A percentile compares a stretch with the other conserved stretches of the same genome.
Evolutionary conservation across 2,797 vertebrate species (phyloP).

Genomic region (Denticeps clupeoides): DNA sequence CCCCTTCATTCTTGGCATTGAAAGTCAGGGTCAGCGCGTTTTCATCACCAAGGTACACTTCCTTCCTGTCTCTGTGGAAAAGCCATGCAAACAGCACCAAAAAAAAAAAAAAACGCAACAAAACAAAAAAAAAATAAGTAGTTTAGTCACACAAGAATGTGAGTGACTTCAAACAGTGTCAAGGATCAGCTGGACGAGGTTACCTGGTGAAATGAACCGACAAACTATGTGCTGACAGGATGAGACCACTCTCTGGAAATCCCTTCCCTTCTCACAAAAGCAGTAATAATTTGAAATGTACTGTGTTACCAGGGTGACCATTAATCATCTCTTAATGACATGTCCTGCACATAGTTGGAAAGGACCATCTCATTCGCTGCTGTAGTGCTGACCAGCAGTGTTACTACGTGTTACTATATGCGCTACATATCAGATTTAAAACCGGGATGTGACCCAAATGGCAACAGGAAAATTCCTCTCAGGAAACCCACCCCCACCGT

Average conservation of each 20-base stretch:
- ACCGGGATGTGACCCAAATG: constrained; percentile 31
- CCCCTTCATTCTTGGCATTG: constrained; percentile 75
- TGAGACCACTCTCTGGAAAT: too few species aligned
- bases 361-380: neutral
- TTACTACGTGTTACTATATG: constrained; percentile 24
- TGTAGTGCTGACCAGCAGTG: too few species aligned
- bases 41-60: constrained; percentile 76
- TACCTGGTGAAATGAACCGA: too few species aligned
- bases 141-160: neutral
- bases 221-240: too few species aligned
- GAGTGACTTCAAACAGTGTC: constrained; percentile 1
- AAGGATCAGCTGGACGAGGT: neutral
- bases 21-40: constrained; percentile 76
- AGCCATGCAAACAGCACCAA: neutral
- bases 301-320: too few species aligned
- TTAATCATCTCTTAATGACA: too few species aligned
- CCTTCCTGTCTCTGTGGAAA: constrained; percentile 60
- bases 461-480: constrained; percentile 42
- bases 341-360: neutral
- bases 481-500: constrained; percentile 33
- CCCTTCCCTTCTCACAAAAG: too few species aligned
- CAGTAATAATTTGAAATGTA: too few species aligned
- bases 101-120: neutral
- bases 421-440: constrained; percentile 20
- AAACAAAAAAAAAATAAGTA: neutral